Evolutionary conservation across 2,113 vertebrate genomes (phyloP), one percentile per base, ranked within the genome.

Genomic region (Albula glossodonta): DNA sequence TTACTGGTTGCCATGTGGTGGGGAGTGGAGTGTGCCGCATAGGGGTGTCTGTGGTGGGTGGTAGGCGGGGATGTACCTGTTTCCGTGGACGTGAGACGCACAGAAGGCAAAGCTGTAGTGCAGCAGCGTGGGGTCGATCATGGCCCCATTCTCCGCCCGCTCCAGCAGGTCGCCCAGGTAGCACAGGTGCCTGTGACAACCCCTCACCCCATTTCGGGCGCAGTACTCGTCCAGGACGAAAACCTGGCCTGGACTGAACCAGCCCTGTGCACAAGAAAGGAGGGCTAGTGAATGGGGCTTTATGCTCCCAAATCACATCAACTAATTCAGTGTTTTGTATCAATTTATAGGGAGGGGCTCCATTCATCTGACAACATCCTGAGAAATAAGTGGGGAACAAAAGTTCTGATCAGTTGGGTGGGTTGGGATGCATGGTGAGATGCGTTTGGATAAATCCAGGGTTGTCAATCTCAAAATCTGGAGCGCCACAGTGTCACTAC

Each of bases 31-130:
- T 66, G 60, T 56, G 12, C 7, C 7, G 53, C 60, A 4, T 8
- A 2, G 60, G 60, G 60, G 60, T 60, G 8, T 15, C 17, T 22
- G 17, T 22, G 60, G 60, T 19, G 60, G 7, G 60, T 5, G 60
- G 60, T 15, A 56, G 60, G 60, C 6, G 70, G 51, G 19, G 63
- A 10, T 2, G 90, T 96, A 99, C 98, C 98, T 98, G 96, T 99
- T 99, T 89, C 98, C 98, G 49, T 99, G 97, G 88, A 99, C 98
- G 51, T 99, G 98, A 22, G 98, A 99, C 82, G 98, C 98, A 82
- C 98, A 99, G 94, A 99, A 99, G 92, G 98, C 98, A 86, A 98
- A 99, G 94, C 98, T 99, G 94, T 99, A 99, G 93, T 99, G 98
- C 78, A 99, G 97, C 86, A 99, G 97, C 48, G 98, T 99, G 88